Conservation (phyloP, 2,888 invertebrate species). For the Eurytoma californica region DNA sequence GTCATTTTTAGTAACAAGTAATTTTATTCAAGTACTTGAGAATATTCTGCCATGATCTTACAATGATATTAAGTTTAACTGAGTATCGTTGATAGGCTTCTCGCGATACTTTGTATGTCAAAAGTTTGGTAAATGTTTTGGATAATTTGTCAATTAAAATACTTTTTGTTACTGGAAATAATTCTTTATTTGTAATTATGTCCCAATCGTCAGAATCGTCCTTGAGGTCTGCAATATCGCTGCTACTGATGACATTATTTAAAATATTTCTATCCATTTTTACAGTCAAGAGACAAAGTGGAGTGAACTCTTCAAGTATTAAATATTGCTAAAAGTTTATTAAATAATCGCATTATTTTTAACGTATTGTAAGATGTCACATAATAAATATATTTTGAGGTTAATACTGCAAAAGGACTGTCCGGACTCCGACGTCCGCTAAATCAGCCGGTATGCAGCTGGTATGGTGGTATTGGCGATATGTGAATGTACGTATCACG, state of each 20-base stretch:
- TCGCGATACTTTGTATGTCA: slow-evolving; percentile 66
- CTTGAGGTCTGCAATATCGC: slow-evolving; percentile 55
- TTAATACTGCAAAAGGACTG: background rate
- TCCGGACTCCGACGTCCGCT: no score
- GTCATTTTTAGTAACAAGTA: slow-evolving; percentile 4
- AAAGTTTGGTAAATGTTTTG: slow-evolving; percentile 62
- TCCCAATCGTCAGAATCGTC: slow-evolving; percentile 57
- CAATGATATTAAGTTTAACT: slow-evolving; percentile 66
- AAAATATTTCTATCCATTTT: slow-evolving; percentile 65
- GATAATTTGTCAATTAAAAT: slow-evolving; percentile 60
- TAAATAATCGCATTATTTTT: no score
- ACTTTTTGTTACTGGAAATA: slow-evolving; percentile 60
- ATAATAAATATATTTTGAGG: background rate
- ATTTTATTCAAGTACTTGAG: background rate
- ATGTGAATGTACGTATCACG: no score
- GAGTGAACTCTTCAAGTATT: no score
- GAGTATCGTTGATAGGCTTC: slow-evolving; percentile 68
- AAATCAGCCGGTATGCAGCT: no score
- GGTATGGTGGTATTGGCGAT: no score
- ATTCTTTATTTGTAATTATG: slow-evolving; percentile 47
- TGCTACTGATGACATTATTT: slow-evolving; percentile 61
- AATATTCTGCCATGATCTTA: slow-evolving; percentile 58
- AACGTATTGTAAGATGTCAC: background rate
- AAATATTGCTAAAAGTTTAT: no score
- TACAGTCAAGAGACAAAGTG: background rate